Base-by-base conservation (phyloP, 1,140 invertebrate species). In the Heliconius congener region DNA sequence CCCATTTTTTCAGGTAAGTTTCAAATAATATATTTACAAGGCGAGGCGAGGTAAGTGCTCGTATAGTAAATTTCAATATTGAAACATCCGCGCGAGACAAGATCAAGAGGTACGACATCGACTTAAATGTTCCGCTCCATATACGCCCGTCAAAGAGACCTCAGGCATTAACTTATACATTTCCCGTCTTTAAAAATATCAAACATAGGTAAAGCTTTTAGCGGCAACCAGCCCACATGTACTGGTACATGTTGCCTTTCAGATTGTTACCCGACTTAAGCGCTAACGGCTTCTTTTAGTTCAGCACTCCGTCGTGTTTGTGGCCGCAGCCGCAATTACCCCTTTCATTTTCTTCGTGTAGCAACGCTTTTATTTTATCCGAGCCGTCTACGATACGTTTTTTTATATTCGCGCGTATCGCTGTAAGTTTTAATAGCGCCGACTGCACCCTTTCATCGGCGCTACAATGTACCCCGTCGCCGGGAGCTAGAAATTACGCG, bases 301-400 rank as follows among this genome's bases (percentile, higher is more conserved):
- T 87, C 87, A 85, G 82, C 84, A 84, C 88, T 85, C 84, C 83
- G 78, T 85, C 86, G 87, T 89, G 90, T 91, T 91, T 91, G 86
- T 91, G 86, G 86, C 84, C 86, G 85, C 83, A 84, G 85, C 88
- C 87, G 86, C 90, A 91, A 91, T 91, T 92, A 91, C 89, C 90
- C 88, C 88, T 90, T 91, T 90, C 86, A 91, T 87, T 88, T 88
- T 87, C 83, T 88, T 88, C 86, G 87, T 89, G 85, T 86, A 86
- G 84, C 81, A 84, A 86, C 81, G 86, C 89, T 90, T 90, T 90
- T 91, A 90, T 91, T 91, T 91, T 88, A 90, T 88, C 82, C 87
- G 81, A 82, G 82, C 82, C 87, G 87, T 87, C 87, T 88, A 84
- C 86, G 86, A 88, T 86, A 86, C 85, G 42, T 46, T 84, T 87